phyloP scores from a whole-genome alignment of 2,113 vertebrate species.

The Odontesthes bonariensis region DNA sequence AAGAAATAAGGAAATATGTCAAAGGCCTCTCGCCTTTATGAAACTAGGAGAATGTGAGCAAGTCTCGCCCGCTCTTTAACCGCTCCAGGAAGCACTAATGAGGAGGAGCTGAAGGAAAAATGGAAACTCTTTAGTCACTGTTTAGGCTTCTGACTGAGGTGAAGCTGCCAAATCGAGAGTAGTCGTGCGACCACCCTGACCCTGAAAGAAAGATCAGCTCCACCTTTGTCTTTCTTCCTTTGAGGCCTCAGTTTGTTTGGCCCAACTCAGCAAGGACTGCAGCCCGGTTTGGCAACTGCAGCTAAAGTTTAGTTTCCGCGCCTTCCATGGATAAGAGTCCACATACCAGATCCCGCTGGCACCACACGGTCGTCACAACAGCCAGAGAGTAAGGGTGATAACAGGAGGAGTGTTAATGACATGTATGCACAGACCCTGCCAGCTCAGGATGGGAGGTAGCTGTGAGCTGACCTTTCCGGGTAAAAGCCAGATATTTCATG shows the following conservation, averaged over 20 bases:
- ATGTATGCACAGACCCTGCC: background rate
- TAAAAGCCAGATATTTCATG: background rate
- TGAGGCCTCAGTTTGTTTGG: slow-evolving; percentile 29
- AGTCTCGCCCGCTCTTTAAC: slow-evolving; percentile 7
- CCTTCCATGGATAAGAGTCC: background rate
- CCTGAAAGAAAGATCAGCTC: slow-evolving; percentile 1
- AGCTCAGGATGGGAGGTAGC: slow-evolving; percentile 28
- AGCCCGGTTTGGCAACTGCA: background rate
- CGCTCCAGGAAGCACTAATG: background rate
- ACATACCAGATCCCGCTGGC: slow-evolving; percentile 20
- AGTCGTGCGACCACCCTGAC: slow-evolving; percentile 20
- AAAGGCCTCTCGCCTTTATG: background rate
- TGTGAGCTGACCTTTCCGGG: slow-evolving; percentile 10
- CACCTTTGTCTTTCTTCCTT: slow-evolving; percentile 49
- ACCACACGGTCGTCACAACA: slow-evolving; percentile 7
- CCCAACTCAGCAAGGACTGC: background rate
- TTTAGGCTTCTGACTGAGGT: background rate
- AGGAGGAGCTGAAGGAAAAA: slow-evolving; percentile 1
- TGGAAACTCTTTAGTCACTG: background rate
- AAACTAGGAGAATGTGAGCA: background rate
- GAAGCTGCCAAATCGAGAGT: background rate
- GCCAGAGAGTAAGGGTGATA: slow-evolving; percentile 28
- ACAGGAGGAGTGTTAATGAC: slow-evolving; percentile 18
- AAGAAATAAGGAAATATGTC: background rate
- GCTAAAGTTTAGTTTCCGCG: background rate